These are phyloP conservation scores for Lasius platythorax DNA, from an alignment of 2,888 invertebrate genomes.

Conservation along the genomic window DNA sequence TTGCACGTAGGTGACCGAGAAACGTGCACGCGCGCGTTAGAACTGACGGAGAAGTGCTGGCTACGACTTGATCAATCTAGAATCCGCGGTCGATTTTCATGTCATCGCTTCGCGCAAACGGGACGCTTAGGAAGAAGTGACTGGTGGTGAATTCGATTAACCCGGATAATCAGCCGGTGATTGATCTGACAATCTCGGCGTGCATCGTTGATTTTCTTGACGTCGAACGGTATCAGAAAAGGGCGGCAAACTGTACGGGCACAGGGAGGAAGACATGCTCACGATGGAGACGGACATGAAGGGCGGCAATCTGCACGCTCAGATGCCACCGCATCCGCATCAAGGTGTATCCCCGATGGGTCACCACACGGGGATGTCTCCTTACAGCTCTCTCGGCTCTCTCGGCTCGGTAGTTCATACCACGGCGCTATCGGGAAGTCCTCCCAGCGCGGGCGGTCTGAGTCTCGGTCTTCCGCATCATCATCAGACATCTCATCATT, in stretches of 20 bases:
- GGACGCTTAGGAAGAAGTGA: neutral
- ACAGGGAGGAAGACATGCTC: slow-evolving; percentile 94
- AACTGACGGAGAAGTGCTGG: neutral
- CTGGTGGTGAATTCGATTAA: neutral
- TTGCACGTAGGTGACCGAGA: neutral
- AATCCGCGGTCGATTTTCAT: slow-evolving; percentile 1
- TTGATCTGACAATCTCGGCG: slow-evolving; percentile 52
- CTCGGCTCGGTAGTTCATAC: slow-evolving; percentile 89
- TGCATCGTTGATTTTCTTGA: slow-evolving; percentile 68
- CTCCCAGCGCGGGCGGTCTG: slow-evolving; percentile 80
- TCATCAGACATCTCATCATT: slow-evolving; percentile 83
- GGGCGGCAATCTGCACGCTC: slow-evolving; percentile 94
- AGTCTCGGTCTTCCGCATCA: slow-evolving; percentile 81
- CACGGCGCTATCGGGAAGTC: slow-evolving; percentile 83
- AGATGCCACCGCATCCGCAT: slow-evolving; percentile 94
- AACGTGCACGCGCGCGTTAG: neutral
- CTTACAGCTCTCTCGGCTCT: slow-evolving; percentile 91
- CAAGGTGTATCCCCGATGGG: slow-evolving; percentile 89
- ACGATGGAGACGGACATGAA: slow-evolving; percentile 97
- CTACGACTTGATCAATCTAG: neutral
- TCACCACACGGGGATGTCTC: slow-evolving; percentile 87
- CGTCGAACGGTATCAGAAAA: slow-evolving; percentile 72
- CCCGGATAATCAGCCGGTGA: neutral
- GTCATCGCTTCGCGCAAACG: neutral
- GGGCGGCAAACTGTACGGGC: slow-evolving; percentile 93